These are phyloP conservation scores for Grus americana DNA, from an alignment of 2,113 vertebrate genomes.

Conservation along the genomic window DNA sequence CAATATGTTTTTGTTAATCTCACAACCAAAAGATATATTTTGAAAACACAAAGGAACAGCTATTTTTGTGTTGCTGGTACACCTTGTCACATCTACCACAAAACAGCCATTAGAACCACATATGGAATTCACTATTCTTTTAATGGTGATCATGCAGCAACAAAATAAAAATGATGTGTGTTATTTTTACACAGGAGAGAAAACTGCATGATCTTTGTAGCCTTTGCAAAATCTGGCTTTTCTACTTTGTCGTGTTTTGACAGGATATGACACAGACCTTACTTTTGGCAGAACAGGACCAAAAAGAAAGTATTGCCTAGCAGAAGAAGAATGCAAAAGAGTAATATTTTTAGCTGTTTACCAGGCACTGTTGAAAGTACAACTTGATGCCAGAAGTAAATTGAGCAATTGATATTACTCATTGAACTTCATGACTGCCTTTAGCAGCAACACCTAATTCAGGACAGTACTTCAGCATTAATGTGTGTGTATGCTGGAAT, in stretches of 20 bases:
- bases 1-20: not conserved
- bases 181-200: not conserved
- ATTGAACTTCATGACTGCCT: not conserved
- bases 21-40: not conserved
- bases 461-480: not conserved
- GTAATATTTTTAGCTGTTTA: slow-evolving; percentile 49
- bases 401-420: slow-evolving; percentile 36
- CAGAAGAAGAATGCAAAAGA: slow-evolving; percentile 16
- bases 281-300: not conserved
- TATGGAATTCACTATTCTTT: not conserved
- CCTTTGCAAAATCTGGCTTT: not conserved
- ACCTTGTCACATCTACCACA: not conserved
- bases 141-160: not conserved
- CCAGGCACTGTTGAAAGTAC: slow-evolving; percentile 2
- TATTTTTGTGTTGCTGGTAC: not conserved
- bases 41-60: not conserved
- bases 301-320: not conserved
- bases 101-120: not conserved
- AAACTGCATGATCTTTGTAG: not conserved
- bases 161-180: not conserved
- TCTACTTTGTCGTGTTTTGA: not conserved
- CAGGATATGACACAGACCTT: slow-evolving; percentile 41
- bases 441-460: not conserved
- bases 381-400: not conserved
- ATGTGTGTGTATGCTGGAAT: not conserved